Percentiles rank a stretch among this genome's conserved stretches.
Conservation (phyloP, 2,888 invertebrate species). For the Danaus chrysippus region DNA sequence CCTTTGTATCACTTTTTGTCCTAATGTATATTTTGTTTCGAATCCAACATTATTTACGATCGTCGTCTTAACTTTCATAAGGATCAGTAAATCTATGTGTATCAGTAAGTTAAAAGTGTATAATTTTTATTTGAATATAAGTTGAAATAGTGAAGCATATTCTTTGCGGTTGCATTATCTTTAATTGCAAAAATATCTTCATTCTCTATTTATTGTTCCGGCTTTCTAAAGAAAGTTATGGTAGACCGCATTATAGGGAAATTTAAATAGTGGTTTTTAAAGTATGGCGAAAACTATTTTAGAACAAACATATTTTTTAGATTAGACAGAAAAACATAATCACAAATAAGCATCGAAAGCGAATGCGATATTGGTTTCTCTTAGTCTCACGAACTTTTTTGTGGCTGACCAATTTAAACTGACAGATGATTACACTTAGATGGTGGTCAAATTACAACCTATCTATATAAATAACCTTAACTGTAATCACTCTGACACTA, state of each 20-base stretch:
- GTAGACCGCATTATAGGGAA: slow-evolving; percentile 48
- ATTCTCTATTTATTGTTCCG: slow-evolving; percentile 25
- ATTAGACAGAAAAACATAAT: slow-evolving; percentile 28
- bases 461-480: slow-evolving; percentile 46
- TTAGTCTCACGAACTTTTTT: slow-evolving; percentile 47
- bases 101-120: neutral
- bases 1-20: slow-evolving; percentile 78
- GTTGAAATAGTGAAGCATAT: no score
- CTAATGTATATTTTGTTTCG: slow-evolving; percentile 60
- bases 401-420: slow-evolving; percentile 44
- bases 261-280: slow-evolving; percentile 40
- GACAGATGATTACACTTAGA: slow-evolving; percentile 39
- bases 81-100: slow-evolving; percentile 43
- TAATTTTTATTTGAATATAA: no score
- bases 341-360: slow-evolving; percentile 52
- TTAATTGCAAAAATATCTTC: neutral
- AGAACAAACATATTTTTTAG: slow-evolving; percentile 33
- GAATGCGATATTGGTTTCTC: slow-evolving; percentile 40
- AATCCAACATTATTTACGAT: slow-evolving; percentile 69
- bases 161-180: neutral
- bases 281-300: slow-evolving; percentile 37
- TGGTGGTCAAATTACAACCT: slow-evolving; percentile 48
- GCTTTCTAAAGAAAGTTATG: slow-evolving; percentile 34
- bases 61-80: slow-evolving; percentile 44
- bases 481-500: slow-evolving; percentile 59